Evolutionary conservation across 2,888 invertebrate genomes (phyloP).

Genomic region (Macrophya alboannulata): DNA sequence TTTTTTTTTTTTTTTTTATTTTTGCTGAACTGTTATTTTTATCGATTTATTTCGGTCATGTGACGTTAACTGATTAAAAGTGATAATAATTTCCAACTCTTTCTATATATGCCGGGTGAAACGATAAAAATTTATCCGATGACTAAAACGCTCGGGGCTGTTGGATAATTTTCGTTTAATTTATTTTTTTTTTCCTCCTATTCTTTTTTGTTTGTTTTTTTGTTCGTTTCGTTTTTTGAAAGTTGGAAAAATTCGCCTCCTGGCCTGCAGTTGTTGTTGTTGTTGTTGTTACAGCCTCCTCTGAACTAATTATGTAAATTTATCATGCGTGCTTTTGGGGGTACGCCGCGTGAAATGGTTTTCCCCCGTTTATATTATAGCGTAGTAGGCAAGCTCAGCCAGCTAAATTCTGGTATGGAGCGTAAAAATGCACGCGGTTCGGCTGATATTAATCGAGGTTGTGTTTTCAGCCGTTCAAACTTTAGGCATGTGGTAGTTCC

Average conservation of each 20-base stretch:
- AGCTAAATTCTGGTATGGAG: background rate
- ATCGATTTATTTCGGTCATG: background rate
- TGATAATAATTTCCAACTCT: background rate
- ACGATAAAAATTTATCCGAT: background rate
- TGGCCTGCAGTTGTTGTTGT: slow-evolving; percentile 27
- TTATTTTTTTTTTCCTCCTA: background rate
- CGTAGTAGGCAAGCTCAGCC: background rate
- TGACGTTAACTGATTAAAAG: background rate
- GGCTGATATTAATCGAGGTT: slow-evolving; percentile 42
- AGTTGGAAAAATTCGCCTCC: background rate
- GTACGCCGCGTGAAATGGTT: slow-evolving; percentile 41
- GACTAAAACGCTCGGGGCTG: background rate
- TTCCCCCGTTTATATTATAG: background rate
- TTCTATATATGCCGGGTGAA: background rate
- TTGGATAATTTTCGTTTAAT: background rate
- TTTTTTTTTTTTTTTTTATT: background rate
- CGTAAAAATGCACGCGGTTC: slow-evolving; percentile 44
- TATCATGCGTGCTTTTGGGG: slow-evolving; percentile 49
- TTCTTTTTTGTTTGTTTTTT: background rate
- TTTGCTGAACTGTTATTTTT: background rate
- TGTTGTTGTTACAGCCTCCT: slow-evolving; percentile 27
- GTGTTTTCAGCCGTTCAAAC: slow-evolving; percentile 28
- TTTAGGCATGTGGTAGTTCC: background rate
- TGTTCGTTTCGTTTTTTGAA: background rate
- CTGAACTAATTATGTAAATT: slow-evolving; percentile 55